These are phyloP conservation scores for Drosophila paramelanica DNA, from an alignment of 2,888 invertebrate genomes.

Conservation along the genomic window DNA sequence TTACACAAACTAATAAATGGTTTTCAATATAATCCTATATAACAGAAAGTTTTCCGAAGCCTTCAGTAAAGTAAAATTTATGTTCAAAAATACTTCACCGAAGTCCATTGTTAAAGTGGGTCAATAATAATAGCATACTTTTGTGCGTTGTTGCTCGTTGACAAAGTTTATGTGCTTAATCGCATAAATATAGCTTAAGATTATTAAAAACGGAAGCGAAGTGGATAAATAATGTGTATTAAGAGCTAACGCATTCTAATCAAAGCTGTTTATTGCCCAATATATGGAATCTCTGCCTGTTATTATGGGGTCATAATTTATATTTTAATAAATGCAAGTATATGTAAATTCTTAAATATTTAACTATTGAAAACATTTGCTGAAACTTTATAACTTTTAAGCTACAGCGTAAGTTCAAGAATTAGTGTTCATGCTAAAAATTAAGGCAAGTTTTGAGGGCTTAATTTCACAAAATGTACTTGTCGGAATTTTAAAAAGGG, in stretches of 20 bases:
- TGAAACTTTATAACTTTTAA: neutral
- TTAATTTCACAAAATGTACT: neutral
- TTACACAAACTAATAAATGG: neutral
- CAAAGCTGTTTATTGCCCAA: neutral
- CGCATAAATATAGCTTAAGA: slow-evolving; percentile 66
- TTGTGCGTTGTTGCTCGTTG: slow-evolving; percentile 38
- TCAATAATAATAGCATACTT: slow-evolving; percentile 49
- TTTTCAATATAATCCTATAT: neutral
- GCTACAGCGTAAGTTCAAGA: neutral
- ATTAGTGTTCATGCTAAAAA: neutral
- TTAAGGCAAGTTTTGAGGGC: neutral
- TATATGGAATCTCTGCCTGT: neutral
- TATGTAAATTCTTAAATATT: neutral
- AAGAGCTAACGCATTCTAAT: slow-evolving; percentile 10
- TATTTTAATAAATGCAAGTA: neutral
- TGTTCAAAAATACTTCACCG: neutral
- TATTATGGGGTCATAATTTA: neutral
- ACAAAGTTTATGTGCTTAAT: slow-evolving; percentile 65
- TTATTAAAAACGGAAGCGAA: slow-evolving; percentile 38
- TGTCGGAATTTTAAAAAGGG: neutral
- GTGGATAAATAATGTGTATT: slow-evolving; percentile 30
- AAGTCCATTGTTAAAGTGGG: slow-evolving; percentile 32
- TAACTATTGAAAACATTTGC: neutral
- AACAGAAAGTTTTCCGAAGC: neutral
- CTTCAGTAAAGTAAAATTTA: neutral